Evolutionary conservation across 2,888 invertebrate species (phyloP), one percentile per base, ranked within the genome.

Genomic region (Ophion ventricosus): DNA sequence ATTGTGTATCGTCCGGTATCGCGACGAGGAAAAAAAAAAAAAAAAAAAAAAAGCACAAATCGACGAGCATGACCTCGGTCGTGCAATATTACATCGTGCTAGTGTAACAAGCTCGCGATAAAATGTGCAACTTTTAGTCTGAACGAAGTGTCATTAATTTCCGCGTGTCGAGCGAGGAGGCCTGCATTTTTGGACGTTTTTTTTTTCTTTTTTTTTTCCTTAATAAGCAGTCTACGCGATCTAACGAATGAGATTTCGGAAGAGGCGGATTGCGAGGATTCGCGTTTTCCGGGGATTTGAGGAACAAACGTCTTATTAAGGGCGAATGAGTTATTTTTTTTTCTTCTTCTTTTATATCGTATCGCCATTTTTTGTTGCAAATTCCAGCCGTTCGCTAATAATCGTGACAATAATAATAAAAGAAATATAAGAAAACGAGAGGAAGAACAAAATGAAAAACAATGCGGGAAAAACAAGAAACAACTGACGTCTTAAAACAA

Each of bases 51-150:
- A 20, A 49, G 17, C 4, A 14, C 49, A 49, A 49, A 49, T 49
- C 17, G 49, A 17, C 49, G 17, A 14, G 49, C 61, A 14, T 25
- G 61, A 73, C 59, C 61, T 61, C 49, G n/a, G 11, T 26, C 63
- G 49, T 43, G 26, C 49, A 54, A 26, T 10, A 23, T 17, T 40
- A 17, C 25, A 67, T 49, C 25, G 17, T 40, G 57, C 29, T n/a
- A 73, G 40, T 59, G 10, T 8, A 72, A 43, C 56, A 23, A 26
- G 40, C 17, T 59, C 43, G 72, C 40, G 59, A 73, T 59, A 59
- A 73, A 73, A 73, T 10, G 25, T 7, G 59, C 59, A 5, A 17
- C 25, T 14, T 59, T 35, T 14, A 73, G 20, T 43, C n/a, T 17
- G 14, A 4, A 49, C 49, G 49, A 17, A 17, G 2, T 11, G 17